Evolutionary conservation across 2,797 vertebrate genomes (phyloP), one percentile per base, ranked within the genome.

Genomic region (Melanotaenia trifasciata): DNA sequence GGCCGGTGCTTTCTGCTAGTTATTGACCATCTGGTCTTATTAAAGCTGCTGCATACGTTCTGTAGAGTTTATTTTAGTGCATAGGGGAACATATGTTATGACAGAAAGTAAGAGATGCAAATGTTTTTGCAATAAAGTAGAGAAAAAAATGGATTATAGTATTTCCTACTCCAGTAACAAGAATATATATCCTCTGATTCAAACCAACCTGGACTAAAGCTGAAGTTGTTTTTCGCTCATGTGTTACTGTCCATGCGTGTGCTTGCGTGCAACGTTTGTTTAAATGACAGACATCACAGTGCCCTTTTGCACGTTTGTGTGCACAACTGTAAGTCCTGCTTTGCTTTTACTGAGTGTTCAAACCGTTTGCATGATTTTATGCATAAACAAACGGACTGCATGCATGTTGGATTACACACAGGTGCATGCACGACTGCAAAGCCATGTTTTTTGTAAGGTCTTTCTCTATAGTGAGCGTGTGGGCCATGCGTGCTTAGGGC

Each of bases 1-100:
- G 54, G 76, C 73, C 1, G 26, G 26, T 60, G 79, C 80, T 81
- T 78, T 87, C 83, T 30, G 75, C 83, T 83, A 80, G 68, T 72
- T 87, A 91, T 91, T 87, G 87, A 90, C 81, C 14, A 54, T 72
- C 78, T 79, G 54, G 65, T 74, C 16, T 43, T 63, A 43, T 70
- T 51, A 74, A 69, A 77, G 63, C 61, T 80, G 66, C 62, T 72
- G 69, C 50, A 64, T 67, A 24, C 26, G 32, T 58, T 57, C 72
- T 51, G 12, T 36, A 62, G 51, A 32, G 64, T 64, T 74, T 74
- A 59, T 74, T 76, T 80, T 67, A 65, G 71, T 36, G 64, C 47
- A 70, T 65, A 22, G 24, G 51, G 58, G 63, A 71, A 36, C 28
- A 24, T 58, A 12, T 74, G 67, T 78, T 40, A 73, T 7, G 24